Percentiles rank a stretch among this genome's conserved stretches.
These are phyloP conservation scores for Triplophysa tibetana DNA, from an alignment of 2,113 vertebrate genomes.

Conservation along the genomic window DNA sequence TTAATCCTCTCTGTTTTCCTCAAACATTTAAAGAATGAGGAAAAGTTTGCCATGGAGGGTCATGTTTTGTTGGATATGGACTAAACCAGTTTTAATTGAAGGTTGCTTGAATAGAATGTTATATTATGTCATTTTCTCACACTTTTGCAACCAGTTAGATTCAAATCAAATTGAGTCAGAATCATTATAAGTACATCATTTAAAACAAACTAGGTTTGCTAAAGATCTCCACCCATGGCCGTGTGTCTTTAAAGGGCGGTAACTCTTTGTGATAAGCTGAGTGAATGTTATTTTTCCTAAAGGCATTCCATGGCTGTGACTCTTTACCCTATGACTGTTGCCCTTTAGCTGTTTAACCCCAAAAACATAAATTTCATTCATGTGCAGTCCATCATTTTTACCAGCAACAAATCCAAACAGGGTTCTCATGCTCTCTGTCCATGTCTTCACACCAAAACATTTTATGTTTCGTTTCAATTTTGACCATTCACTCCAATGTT, in stretches of 20 bases:
- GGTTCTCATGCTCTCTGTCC: slow-evolving; percentile 12
- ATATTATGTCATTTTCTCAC: neutral
- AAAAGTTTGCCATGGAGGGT: slow-evolving; percentile 31
- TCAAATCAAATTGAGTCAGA: slow-evolving; percentile 10
- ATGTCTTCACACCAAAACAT: neutral
- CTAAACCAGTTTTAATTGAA: slow-evolving; percentile 29
- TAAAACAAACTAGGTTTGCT: slow-evolving; percentile 53
- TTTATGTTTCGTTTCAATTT: neutral
- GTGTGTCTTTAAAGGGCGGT: slow-evolving; percentile 72
- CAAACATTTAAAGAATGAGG: slow-evolving; percentile 63
- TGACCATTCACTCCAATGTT: neutral
- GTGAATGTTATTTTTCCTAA: slow-evolving; percentile 57
- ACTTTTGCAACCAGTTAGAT: neutral
- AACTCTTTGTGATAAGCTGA: slow-evolving; percentile 50
- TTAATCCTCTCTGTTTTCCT: slow-evolving; percentile 21
- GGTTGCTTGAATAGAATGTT: neutral
- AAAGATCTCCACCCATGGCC: slow-evolving; percentile 62
- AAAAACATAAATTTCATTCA: neutral
- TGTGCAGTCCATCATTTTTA: neutral
- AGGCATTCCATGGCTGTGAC: slow-evolving; percentile 25
- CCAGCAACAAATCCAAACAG: neutral
- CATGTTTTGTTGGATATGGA: neutral
- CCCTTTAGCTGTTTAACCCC: neutral
- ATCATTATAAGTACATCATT: slow-evolving; percentile 45
- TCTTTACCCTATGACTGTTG: neutral